Conservation (phyloP, 2,888 invertebrate genomes). For the Argynnis bischoffii region DNA sequence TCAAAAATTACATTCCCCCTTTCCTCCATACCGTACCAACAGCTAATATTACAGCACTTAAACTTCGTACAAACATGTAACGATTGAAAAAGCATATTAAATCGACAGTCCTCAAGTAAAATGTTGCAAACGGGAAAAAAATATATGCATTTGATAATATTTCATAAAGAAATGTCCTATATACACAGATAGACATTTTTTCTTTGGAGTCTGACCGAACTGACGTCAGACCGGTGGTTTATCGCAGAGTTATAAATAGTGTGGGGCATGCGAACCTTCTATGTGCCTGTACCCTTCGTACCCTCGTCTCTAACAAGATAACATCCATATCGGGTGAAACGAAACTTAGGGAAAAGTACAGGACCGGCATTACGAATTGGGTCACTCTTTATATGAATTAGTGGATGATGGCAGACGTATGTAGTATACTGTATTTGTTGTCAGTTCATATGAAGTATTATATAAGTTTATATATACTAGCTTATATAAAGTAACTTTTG, state of each 20-base stretch:
- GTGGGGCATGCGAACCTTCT: conserved; percentile 50
- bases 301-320: conserved; percentile 82
- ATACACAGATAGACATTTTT: conserved; percentile 6
- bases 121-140: background rate
- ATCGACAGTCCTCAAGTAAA: too few relatives aligned
- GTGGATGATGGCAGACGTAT: conserved; percentile 16
- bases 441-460: background rate
- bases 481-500: too few relatives aligned
- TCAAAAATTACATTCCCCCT: too few relatives aligned
- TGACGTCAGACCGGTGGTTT: conserved; percentile 36
- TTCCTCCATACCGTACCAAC: too few relatives aligned
- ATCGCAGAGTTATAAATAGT: conserved; percentile 54
- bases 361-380: conserved; percentile 69
- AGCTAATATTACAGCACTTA: too few relatives aligned
- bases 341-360: conserved; percentile 79
- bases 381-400: conserved; percentile 54
- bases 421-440: conserved; percentile 5
- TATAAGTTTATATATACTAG: too few relatives aligned
- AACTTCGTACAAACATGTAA: too few relatives aligned
- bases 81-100: too few relatives aligned
- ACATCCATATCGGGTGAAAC: conserved; percentile 77
- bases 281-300: conserved; percentile 68
- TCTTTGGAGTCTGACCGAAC: conserved; percentile 20
- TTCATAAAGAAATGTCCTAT: background rate
- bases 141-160: background rate